phyloP scores from a whole-genome alignment of 2,888 invertebrate genomes.

The Acanthosepion pharaonis region DNA sequence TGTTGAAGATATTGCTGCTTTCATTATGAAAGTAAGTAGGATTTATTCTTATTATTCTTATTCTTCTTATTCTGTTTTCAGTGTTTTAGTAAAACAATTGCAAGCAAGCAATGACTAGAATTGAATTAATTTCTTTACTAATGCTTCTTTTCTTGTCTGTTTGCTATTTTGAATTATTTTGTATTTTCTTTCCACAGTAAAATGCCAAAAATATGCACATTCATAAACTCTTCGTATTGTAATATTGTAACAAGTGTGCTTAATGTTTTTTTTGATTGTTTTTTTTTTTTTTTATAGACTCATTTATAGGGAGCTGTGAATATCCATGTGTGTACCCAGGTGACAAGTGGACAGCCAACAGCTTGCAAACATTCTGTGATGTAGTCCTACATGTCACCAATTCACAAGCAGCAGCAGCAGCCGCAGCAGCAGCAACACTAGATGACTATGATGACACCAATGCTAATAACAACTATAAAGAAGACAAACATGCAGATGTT shows the following conservation, averaged over 20 bases:
- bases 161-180: not conserved
- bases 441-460: slow-evolving; percentile 10
- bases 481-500: not conserved
- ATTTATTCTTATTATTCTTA: too few species aligned
- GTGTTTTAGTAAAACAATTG: too few species aligned
- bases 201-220: not conserved
- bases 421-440: slow-evolving; percentile 43
- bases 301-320: slow-evolving; percentile 46
- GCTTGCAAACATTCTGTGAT: slow-evolving; percentile 42
- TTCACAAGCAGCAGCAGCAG: slow-evolving; percentile 4
- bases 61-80: too few species aligned
- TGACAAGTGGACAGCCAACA: slow-evolving; percentile 43
- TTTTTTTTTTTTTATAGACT: not conserved
- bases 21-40: too few species aligned
- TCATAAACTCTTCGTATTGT: not conserved
- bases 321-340: slow-evolving; percentile 45
- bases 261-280: not conserved
- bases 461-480: not conserved
- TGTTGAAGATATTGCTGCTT: too few species aligned
- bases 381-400: slow-evolving; percentile 41
- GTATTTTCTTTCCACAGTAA: not conserved
- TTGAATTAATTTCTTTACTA: not conserved
- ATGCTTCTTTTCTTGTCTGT: not conserved
- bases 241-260: not conserved
- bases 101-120: too few species aligned